Base-by-base conservation (phyloP, 2,113 vertebrate genomes). In the Erythrocercus mccallii region DNA sequence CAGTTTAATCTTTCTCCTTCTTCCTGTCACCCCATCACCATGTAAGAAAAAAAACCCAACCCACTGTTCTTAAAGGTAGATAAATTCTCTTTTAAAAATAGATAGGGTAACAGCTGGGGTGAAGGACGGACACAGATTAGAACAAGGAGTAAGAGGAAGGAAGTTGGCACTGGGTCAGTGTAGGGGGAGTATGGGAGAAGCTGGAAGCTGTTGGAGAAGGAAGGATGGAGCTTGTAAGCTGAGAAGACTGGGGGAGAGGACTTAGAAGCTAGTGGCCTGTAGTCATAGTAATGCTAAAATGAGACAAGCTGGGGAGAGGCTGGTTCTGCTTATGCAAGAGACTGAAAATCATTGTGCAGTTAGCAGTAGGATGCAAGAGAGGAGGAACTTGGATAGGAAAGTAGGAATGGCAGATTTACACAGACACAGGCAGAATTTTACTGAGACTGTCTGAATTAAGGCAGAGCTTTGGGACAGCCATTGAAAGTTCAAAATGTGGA, bases 251-350 rank as follows among this genome's bases (percentile, higher is more conserved):
- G n/a, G 56, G 54, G 47, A 89, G 66, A 86, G 33, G 35, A 69
- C 60, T 83, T 91, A 68, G 22, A 94, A 94, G 61, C 62, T 48
- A 38, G 76, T 66, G 50, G 28, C 31, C 64, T 92, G 91, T 61
- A 92, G 76, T 78, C 4, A 1, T 60, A 94, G 74, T 54, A 96
- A 57, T 92, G 72, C 72, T 92, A n/a, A 70, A 94, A 78, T 7
- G 76, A 95, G 80, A 73, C 72, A 54, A 80, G 38, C 82, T 71
- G 72, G 33, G 54, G 35, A 84, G 56, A 68, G 64, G 54, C 82
- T 95, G 48, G 33, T 38, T 85, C 62, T 96, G 37, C 57, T 95
- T 95, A 58, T 88, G 51, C 68, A 86, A 90, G 66, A 72, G 37
- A 15, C 71, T 66, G 71, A 62, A 93, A 88, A 70, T 83, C 51